phyloP scores from a whole-genome alignment of 2,797 vertebrate genomes.

The Aratinga solstitialis region DNA sequence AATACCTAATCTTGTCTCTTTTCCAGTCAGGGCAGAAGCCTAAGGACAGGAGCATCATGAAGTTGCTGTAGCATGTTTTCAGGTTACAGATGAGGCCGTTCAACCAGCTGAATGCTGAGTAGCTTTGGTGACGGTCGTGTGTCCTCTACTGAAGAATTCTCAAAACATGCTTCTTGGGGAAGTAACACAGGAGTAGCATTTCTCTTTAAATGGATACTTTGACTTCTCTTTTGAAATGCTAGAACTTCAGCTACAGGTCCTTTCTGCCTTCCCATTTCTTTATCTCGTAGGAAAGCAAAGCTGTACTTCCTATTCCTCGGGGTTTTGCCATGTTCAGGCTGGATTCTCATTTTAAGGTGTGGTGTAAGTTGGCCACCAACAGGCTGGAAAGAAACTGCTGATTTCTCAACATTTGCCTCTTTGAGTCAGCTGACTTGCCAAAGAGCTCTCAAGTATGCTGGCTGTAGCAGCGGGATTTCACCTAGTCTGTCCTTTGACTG shows the following conservation, averaged over 20 bases:
- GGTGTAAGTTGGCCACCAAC: not conserved
- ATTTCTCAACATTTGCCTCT: not conserved
- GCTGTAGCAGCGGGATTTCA: not conserved
- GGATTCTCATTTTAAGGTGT: not conserved
- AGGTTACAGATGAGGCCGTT: not conserved
- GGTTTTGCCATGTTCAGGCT: not conserved
- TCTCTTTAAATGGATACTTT: not conserved
- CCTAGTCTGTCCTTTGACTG: not conserved
- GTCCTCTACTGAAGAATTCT: not conserved
- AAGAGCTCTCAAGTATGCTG: not conserved
- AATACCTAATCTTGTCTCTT: not conserved
- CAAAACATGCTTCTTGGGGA: not conserved
- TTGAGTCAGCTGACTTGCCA: not conserved
- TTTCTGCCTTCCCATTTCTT: not conserved
- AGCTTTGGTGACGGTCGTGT: not conserved
- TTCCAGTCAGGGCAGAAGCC: not conserved
- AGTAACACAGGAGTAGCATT: not conserved
- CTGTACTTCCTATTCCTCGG: accelerated
- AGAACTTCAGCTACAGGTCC: accelerated
- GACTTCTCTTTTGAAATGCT: not conserved
- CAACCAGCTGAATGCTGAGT: not conserved
- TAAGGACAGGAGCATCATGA: accelerated
- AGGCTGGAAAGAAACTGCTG: not conserved
- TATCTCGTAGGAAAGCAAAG: not conserved
- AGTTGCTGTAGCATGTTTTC: not conserved